Base-by-base conservation (phyloP, 2,113 vertebrate species). In the Puntigrus tetrazona region DNA sequence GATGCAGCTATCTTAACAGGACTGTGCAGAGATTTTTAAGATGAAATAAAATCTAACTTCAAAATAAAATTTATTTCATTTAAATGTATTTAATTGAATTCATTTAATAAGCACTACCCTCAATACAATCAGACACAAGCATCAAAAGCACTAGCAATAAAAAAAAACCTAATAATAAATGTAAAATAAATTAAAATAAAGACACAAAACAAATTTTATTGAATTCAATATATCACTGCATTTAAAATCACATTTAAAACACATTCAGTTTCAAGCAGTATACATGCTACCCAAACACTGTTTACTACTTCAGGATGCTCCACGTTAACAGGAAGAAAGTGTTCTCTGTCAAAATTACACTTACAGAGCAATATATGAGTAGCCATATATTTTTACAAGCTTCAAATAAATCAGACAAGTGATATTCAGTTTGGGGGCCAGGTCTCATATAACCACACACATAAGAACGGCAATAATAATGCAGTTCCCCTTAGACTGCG, bases 1-100 rank as follows among this genome's bases (percentile, higher is more conserved):
- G 84, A 89, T 81, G 45, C 52, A 61, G 38, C 43, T n/a, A 55
- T 65, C 43, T 74, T 83, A 83, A 87, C 67, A 20, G 84, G 82
- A 52, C 5, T 20, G 47, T 18, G 4, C 79, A 20, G 41, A 38
- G 43, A 34, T 47, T 47, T 52, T 52, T n/a, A n/a, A n/a, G n/a
- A n/a, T n/a, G n/a, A n/a, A n/a, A n/a, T n/a, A n/a, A n/a, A n/a
- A n/a, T n/a, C n/a, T n/a, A n/a, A n/a, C n/a, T n/a, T n/a, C n/a
- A n/a, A n/a, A n/a, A n/a, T n/a, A n/a, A n/a, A n/a, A n/a, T n/a
- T n/a, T n/a, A n/a, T n/a, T n/a, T n/a, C n/a, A n/a, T n/a, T n/a
- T n/a, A n/a, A n/a, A n/a, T n/a, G n/a, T n/a, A n/a, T n/a, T n/a
- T n/a, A n/a, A n/a, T n/a, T n/a, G n/a, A n/a, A n/a, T n/a, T n/a